Base-by-base conservation (phyloP, 2,113 vertebrate species). In the Leptobrachium leishanense region DNA sequence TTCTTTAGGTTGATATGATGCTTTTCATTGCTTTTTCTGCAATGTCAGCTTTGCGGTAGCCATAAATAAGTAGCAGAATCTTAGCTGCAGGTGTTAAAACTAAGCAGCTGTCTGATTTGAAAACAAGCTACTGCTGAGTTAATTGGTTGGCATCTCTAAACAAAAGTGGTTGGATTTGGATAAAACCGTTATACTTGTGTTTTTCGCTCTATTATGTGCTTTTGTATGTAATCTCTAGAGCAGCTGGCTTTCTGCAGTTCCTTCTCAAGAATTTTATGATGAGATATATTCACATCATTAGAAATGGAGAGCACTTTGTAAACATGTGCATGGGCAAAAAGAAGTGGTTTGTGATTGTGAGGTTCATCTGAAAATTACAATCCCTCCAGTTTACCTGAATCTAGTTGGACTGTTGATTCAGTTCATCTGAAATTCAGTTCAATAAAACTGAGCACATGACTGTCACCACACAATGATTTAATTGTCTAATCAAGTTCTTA, bases 131-230 rank as follows among this genome's bases (percentile, higher is more conserved):
- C 55, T 74, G 77, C 70, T 46, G 64, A 80, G 77, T 39, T 80
- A 80, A 68, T 80, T 74, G 70, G 70, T 74, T 80, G 63, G 77
- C 70, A 80, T 80, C 50, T 67, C 59, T 79, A 65, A 79, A 79
- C 62, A 79, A 64, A 65, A 72, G 62, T 72, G 57, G 63, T 80
- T 74, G 77, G 64, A 80, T 53, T 41, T 9, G 31, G 8, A 67
- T 31, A 59, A 46, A 57, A 68, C 53, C 15, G 31, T 74, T 46
- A 65, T n/a, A 57, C 71, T 20, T 39, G 12, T 65, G 50, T 54
- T n/a, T 76, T 13, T 46, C 42, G 39, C 74, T 76, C 64, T 68
- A 55, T 76, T 57, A 76, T 76, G 64, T 76, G 46, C 46, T 43
- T 12, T 68, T 67, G 39, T 68, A 41, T 68, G 66, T 68, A 68